These are phyloP conservation scores for Thalassoma bifasciatum DNA, from an alignment of 2,113 vertebrate species.

Conservation along the genomic window DNA sequence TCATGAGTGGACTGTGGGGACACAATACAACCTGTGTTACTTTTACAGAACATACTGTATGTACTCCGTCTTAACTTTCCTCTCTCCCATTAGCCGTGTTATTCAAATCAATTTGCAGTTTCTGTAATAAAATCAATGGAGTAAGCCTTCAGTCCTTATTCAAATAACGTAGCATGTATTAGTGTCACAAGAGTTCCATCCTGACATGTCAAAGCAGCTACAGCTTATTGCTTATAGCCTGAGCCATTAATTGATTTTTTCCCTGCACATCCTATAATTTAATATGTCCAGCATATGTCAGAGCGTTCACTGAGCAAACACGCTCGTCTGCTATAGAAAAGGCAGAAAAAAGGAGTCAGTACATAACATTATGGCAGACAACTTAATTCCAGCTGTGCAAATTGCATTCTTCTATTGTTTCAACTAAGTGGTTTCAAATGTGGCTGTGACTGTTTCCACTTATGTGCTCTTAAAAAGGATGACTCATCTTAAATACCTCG, in stretches of 20 bases:
- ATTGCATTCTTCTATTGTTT: slow-evolving; percentile 73
- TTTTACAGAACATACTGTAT: slow-evolving; percentile 16
- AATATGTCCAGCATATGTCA: slow-evolving; percentile 70
- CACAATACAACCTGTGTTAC: slow-evolving; percentile 20
- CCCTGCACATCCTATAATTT: slow-evolving; percentile 64
- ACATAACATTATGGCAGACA: slow-evolving; percentile 61
- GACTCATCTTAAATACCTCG: slow-evolving; percentile 68
- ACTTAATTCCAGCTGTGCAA: slow-evolving; percentile 71
- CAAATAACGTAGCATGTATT: slow-evolving; percentile 69
- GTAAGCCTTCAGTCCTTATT: slow-evolving; percentile 71
- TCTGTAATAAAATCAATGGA: slow-evolving; percentile 74
- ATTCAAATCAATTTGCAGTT: slow-evolving; percentile 74
- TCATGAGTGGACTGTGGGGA: slow-evolving; percentile 7
- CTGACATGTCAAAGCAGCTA: slow-evolving; percentile 60
- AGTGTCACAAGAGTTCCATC: slow-evolving; percentile 70
- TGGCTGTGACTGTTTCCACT: slow-evolving; percentile 72
- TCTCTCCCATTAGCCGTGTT: slow-evolving; percentile 58
- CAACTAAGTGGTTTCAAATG: slow-evolving; percentile 77
- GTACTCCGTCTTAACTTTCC: slow-evolving; percentile 57
- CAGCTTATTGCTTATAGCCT: slow-evolving; percentile 72
- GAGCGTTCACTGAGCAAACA: slow-evolving; percentile 43
- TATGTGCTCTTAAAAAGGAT: slow-evolving; percentile 70
- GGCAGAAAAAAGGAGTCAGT: not conserved
- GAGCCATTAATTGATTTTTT: slow-evolving; percentile 76
- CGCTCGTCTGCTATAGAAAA: slow-evolving; percentile 27